These are phyloP conservation scores for Drosophila siamana DNA, from an alignment of 2,888 invertebrate species.

Conservation along the genomic window DNA sequence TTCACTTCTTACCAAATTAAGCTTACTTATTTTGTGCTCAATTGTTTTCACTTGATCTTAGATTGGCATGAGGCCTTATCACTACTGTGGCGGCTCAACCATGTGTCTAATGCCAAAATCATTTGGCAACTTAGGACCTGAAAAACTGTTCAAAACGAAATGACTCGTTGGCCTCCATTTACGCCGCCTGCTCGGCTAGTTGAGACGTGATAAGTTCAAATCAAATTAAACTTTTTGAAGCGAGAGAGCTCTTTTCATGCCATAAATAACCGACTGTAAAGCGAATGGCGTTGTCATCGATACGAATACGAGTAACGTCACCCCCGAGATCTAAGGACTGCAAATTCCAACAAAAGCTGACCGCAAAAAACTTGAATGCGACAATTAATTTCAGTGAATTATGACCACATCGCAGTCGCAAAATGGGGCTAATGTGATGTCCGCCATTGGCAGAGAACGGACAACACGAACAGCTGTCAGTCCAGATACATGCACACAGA, in stretches of 20 bases:
- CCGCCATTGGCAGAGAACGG: constrained; percentile 45
- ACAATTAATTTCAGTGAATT: constrained; percentile 79
- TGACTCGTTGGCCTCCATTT: constrained; percentile 25
- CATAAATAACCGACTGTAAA: constrained; percentile 36
- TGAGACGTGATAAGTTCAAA: constrained; percentile 23
- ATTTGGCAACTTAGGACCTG: neutral
- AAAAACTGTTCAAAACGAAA: neutral
- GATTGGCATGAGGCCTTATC: neutral
- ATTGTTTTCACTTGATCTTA: too few species aligned
- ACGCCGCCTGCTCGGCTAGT: neutral
- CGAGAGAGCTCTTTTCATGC: constrained; percentile 1
- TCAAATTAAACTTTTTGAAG: constrained; percentile 37
- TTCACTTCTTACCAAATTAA: too few species aligned
- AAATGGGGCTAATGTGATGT: constrained; percentile 74
- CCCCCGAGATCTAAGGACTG: constrained; percentile 29
- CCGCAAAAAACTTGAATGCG: constrained; percentile 61
- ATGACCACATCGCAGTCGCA: constrained; percentile 67
- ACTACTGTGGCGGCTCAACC: neutral
- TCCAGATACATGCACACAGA: constrained; percentile 8
- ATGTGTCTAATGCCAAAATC: neutral
- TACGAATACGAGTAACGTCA: constrained; percentile 15
- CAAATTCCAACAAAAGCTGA: constrained; percentile 18
- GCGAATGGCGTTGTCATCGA: constrained; percentile 30
- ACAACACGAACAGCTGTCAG: constrained; percentile 74
- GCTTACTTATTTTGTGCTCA: too few species aligned